phyloP scores from a whole-genome alignment of 64 coral and sea anemone genomes.

The Orbicella faveolata region DNA sequence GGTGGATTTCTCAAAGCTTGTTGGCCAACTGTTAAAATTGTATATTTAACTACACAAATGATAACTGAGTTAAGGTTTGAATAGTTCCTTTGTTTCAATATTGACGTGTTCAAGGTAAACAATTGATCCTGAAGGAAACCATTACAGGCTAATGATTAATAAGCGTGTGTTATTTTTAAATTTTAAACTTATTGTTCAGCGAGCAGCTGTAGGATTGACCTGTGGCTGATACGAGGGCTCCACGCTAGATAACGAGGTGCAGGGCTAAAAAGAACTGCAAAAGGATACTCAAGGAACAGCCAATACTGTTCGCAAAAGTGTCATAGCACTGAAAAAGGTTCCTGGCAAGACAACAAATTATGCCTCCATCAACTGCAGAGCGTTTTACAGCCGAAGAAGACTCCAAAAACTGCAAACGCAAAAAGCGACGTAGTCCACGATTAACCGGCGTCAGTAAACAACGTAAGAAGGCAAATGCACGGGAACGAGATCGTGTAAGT shows the following conservation, averaged over 20 bases:
- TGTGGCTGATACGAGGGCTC: neutral
- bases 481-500: constrained; percentile 74
- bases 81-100: neutral
- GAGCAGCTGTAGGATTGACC: neutral
- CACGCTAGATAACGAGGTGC: neutral
- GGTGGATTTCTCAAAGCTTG: neutral
- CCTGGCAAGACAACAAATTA: neutral
- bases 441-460: constrained; percentile 83
- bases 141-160: neutral
- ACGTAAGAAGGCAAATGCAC: constrained; percentile 68
- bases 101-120: neutral
- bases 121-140: neutral
- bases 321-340: neutral
- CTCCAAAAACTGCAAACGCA: neutral
- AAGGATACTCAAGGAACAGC: neutral
- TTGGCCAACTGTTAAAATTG: neutral
- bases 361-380: constrained; percentile 8
- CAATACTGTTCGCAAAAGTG: neutral
- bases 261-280: neutral
- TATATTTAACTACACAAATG: constrained; percentile 4
- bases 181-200: neutral
- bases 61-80: neutral
- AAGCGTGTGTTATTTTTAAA: neutral
- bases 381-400: constrained; percentile 8
- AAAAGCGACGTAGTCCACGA: constrained; percentile 67